Evolutionary conservation across 2,113 vertebrate genomes (phyloP).

Genomic region (Periophthalmodon schlosseri): DNA sequence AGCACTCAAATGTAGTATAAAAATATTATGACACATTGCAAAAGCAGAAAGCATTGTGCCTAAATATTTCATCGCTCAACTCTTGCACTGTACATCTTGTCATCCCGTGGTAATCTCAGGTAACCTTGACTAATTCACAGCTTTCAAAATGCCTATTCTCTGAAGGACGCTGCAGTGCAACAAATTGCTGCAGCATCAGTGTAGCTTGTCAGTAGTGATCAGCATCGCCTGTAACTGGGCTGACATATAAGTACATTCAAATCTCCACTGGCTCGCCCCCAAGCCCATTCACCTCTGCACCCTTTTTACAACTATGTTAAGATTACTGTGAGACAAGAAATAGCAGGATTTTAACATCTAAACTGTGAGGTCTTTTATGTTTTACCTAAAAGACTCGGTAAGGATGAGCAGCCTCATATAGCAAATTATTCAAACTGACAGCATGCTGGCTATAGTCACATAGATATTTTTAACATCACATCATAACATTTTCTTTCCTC

Average conservation of each 20-base stretch:
- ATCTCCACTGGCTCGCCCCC: slow-evolving; percentile 55
- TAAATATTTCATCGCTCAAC: slow-evolving; percentile 47
- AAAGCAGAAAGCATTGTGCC: slow-evolving; percentile 29
- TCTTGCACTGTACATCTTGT: slow-evolving; percentile 27
- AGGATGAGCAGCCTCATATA: slow-evolving; percentile 33
- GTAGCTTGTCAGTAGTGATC: slow-evolving; percentile 70
- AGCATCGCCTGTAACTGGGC: slow-evolving; percentile 44
- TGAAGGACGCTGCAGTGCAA: slow-evolving; percentile 49
- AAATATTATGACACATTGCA: not conserved
- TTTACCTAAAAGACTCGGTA: slow-evolving; percentile 23
- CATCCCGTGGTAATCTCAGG: slow-evolving; percentile 51
- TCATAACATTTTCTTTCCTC: slow-evolving; percentile 42
- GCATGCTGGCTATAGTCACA: slow-evolving; percentile 47
- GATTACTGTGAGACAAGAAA: slow-evolving; percentile 25
- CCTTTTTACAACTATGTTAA: slow-evolving; percentile 36
- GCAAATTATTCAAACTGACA: slow-evolving; percentile 60
- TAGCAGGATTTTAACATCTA: not conserved
- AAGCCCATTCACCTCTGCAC: slow-evolving; percentile 35
- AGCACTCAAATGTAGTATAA: slow-evolving; percentile 16
- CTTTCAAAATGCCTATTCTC: slow-evolving; percentile 19
- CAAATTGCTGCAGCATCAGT: slow-evolving; percentile 60
- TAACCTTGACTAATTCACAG: slow-evolving; percentile 35
- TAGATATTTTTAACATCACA: slow-evolving; percentile 56
- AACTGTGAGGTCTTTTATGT: not conserved
- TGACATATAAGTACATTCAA: slow-evolving; percentile 65